Evolutionary conservation across 2,113 vertebrate species (phyloP), one percentile per base, ranked within the genome.

Genomic region (Cyrtonyx montezumae): DNA sequence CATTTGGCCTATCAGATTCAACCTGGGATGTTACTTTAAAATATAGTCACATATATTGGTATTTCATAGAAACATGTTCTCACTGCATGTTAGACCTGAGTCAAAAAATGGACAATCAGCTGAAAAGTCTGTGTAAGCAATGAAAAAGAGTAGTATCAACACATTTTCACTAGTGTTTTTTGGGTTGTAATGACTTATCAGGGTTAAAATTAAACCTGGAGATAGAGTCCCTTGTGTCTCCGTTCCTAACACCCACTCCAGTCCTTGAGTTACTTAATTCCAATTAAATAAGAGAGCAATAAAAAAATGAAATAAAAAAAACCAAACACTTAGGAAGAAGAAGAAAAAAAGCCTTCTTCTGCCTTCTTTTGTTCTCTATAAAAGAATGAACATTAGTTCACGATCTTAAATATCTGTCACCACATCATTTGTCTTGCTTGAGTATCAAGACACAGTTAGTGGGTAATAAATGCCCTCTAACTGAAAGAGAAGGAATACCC

Each of bases 321-420:
- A 13, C 42, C 42, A 37, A 37, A 37, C 46, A 32, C 34, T 40
- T 75, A 37, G 25, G 14, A 22, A 3, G 2, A 26, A 58, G 75
- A 79, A 48, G 65, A 34, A 79, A 80, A 30, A 34, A 55, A 19
- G 4, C 51, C 84, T 36, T 91, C 58, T 74, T 30, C 43, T 17
- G 13, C 16, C 21, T 93, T 91, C 40, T 87, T 81, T 92, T 87
- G 19, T 75, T 95, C 43, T 61, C 46, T 67, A 9, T 51, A 62
- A 79, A 89, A 86, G 23, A 55, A 46, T 40, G 80, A 68, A 84
- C 25, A 85, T 91, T 82, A 90, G 62, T 91, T 96, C 71, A 71
- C n/a, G 75, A 53, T 92, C 81, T 91, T 96, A 66, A 94, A 84
- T 90, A 85, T 94, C 89, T 95, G 94, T 97, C 94, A 88, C 67